Base-by-base conservation (phyloP, 2,113 vertebrate genomes). In the Chaenogobius annularis region DNA sequence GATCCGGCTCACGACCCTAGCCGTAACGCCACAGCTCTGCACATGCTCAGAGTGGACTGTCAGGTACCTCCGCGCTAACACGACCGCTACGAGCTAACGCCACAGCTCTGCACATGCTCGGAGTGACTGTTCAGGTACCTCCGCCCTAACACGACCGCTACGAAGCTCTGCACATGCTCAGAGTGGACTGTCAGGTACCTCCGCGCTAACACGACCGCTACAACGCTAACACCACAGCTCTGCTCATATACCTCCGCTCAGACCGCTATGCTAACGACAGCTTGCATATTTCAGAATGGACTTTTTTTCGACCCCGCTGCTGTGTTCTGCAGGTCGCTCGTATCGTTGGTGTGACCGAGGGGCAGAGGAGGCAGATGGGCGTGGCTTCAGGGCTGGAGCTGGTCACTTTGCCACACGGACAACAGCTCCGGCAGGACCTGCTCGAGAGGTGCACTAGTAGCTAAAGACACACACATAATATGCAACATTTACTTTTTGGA, bases 331-430 rank as follows among this genome's bases (percentile, higher is more conserved):
- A 96, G 96, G 94, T 94, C 5, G 88, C 91, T 4, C 92, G 94
- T 20, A 92, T 96, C 20, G 89, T 90, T 0, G 92, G 92, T 0
- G 94, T 96, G 69, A 93, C 93, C 8, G 85, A 77, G 52, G 89
- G 92, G 74, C 94, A 95, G 86, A 91, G 78, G 85, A 88, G 37
- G 61, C 81, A 85, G 8, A 96, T 96, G 94, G 95, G 95, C 48
- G 95, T 95, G 14, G 73, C 54, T n/a, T 95, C 95, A 0, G 95
- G 96, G 22, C 86, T 97, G 87, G 95, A 96, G 85, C 94, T 96
- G 7, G 87, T 97, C 74, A 95, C 93, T 0, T 87, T 96, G 63
- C 94, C 96, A 23, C 95, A 96, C 0, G 95, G 96, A 22, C 92
- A 86, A 43, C 94, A 93, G 74, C 80, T 97, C 64, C 91, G 96